A percentile compares a stretch with the other conserved stretches of the same genome.
Conservation (phyloP, 2,888 invertebrate genomes). For the Phengaris arion region DNA sequence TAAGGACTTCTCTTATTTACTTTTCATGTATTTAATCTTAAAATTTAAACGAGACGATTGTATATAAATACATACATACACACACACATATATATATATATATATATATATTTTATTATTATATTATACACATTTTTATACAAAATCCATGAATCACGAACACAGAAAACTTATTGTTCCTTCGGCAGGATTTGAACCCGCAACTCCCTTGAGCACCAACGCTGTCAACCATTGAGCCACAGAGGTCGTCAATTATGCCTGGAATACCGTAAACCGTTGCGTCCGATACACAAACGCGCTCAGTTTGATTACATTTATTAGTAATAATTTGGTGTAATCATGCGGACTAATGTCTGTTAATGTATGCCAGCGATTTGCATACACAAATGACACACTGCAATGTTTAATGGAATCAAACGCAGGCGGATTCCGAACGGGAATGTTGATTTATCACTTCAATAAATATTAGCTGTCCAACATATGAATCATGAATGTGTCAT, state of each 20-base stretch:
- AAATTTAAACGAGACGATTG: too few relatives aligned
- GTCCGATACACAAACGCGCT: not conserved
- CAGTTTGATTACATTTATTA: slow-evolving; percentile 1
- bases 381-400: slow-evolving; percentile 23
- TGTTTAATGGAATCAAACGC: slow-evolving; percentile 17
- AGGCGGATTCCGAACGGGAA: not conserved
- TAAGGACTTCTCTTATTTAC: not conserved
- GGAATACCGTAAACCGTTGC: not conserved
- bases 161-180: too few relatives aligned
- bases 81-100: too few relatives aligned
- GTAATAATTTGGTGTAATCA: slow-evolving; percentile 9
- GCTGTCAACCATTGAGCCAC: too few relatives aligned
- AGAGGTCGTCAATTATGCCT: not conserved
- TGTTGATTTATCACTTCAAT: not conserved
- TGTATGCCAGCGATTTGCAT: slow-evolving; percentile 32
- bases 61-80: too few relatives aligned
- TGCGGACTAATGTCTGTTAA: slow-evolving; percentile 31
- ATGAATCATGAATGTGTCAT: too few relatives aligned
- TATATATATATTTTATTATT: too few relatives aligned
- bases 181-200: too few relatives aligned
- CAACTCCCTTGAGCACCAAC: too few relatives aligned
- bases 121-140: too few relatives aligned
- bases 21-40: not conserved
- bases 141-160: too few relatives aligned
- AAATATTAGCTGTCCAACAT: not conserved